Base-by-base conservation (phyloP, 1,140 invertebrate species). In the Mercenaria mercenaria region DNA sequence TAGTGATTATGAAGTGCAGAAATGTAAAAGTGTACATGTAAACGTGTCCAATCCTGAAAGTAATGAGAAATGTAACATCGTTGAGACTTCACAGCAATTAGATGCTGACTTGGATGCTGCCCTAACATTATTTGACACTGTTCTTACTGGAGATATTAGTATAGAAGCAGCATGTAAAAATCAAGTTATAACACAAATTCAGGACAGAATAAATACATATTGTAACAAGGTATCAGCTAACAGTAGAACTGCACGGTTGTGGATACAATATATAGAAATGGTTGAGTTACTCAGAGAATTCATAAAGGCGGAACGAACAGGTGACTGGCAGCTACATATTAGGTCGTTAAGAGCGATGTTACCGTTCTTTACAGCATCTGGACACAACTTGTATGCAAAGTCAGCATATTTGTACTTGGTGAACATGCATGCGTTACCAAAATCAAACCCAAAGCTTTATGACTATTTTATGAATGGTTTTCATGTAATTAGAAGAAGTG, bases 321-420 rank as follows among this genome's bases (percentile, higher is more conserved):
- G 91, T 37, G 56, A 94, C 72, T 93, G 91, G 91, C 34, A 89
- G 18, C 64, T 92, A 15, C 88, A 92, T 50, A 34, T 91, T 6
- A 20, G 87, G 26, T 29, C 90, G 32, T 95, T 96, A 32, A 59
- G 90, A 80, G 88, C 94, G 89, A 96, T 96, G 93, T 87, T 96
- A 15, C 95, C 95, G 15, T 95, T 89, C 83, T 95, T 96, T 91
- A 93, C 96, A 92, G 95, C 96, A 6, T 79, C 92, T 85, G 96
- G 96, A 20, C 96, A 96, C 90, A 95, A 95, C 85, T 81, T 94
- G 41, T 96, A 96, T 92, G 94, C 96, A 10, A 96, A 96, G 94
- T 96, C 95, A 81, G 91, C 93, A 52, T 94, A 95, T 56, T 80
- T 96, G 26, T 96, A 96, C 92, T 76, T 96, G 18, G 95, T 96